Evolutionary conservation across 2,888 invertebrate genomes (phyloP).

Genomic region (Argynnis bischoffii): DNA sequence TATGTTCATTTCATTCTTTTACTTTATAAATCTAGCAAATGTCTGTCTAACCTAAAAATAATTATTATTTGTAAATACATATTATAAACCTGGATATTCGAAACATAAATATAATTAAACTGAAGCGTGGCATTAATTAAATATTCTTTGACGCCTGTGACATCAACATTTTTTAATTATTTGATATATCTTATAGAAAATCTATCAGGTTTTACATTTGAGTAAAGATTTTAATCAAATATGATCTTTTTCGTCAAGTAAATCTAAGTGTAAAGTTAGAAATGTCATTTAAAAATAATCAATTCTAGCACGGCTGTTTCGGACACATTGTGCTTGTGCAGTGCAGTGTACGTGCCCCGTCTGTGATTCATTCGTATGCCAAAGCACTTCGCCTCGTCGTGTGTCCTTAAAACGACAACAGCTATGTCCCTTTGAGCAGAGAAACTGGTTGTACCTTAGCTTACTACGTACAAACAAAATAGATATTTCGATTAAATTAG

Average conservation of each 20-base stretch:
- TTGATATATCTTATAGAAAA: no score
- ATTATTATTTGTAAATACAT: not conserved
- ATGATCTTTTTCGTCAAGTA: not conserved
- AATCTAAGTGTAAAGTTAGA: not conserved
- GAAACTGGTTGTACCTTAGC: not conserved
- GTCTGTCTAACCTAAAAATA: not conserved
- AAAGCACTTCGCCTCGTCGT: slow-evolving; percentile 28
- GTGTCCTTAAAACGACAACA: slow-evolving; percentile 28
- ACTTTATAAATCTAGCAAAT: no score
- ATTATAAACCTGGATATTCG: not conserved
- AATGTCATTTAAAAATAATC: slow-evolving; percentile 12
- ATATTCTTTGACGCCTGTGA: slow-evolving; percentile 11
- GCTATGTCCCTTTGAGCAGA: slow-evolving; percentile 14
- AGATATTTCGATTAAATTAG: no score
- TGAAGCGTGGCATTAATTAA: slow-evolving; percentile 14
- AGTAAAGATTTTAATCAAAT: no score
- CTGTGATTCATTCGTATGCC: slow-evolving; percentile 42
- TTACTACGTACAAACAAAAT: not conserved
- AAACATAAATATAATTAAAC: slow-evolving; percentile 14
- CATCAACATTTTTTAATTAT: no score
- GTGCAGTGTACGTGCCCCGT: slow-evolving; percentile 29
- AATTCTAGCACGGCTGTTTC: not conserved
- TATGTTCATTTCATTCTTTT: no score
- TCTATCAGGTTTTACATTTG: no score
- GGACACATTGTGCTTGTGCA: slow-evolving; percentile 25